phyloP scores from a whole-genome alignment of 2,797 vertebrate species.

The Platalea minor region DNA sequence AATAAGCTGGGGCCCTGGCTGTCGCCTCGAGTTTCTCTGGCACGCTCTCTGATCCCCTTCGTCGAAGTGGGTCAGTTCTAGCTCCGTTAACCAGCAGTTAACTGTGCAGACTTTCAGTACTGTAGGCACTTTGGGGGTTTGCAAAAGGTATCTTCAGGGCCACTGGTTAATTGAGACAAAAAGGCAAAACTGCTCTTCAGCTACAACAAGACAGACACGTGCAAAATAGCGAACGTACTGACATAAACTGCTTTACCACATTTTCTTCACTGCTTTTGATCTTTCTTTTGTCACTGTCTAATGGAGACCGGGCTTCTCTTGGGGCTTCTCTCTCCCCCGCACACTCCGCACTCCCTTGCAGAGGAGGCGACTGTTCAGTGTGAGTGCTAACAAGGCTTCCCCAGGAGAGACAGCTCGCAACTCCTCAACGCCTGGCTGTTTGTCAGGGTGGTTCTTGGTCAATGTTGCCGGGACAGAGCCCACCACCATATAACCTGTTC shows the following conservation, averaged over 20 bases:
- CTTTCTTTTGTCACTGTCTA: neutral
- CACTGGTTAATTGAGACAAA: neutral
- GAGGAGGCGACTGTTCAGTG: accelerated
- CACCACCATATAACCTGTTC: neutral
- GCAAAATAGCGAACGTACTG: neutral
- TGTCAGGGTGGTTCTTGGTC: neutral
- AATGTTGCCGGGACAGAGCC: neutral
- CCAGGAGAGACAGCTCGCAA: neutral
- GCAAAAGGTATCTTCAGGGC: neutral
- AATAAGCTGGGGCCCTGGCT: conserved; percentile 39
- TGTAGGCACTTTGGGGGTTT: neutral
- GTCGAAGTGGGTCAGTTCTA: conserved; percentile 30
- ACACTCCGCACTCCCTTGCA: neutral
- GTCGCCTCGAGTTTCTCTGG: conserved; percentile 41
- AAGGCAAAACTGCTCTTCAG: neutral
- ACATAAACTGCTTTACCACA: neutral
- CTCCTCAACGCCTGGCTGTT: neutral
- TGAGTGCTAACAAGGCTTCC: neutral
- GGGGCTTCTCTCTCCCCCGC: neutral
- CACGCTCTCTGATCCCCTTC: neutral
- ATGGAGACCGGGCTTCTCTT: neutral
- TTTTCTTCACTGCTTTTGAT: neutral
- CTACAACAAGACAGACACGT: accelerated
- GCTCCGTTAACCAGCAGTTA: neutral
- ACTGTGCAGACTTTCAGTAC: neutral